Base-by-base conservation (phyloP, 2,113 vertebrate species). In the Crotalus tigris region DNA sequence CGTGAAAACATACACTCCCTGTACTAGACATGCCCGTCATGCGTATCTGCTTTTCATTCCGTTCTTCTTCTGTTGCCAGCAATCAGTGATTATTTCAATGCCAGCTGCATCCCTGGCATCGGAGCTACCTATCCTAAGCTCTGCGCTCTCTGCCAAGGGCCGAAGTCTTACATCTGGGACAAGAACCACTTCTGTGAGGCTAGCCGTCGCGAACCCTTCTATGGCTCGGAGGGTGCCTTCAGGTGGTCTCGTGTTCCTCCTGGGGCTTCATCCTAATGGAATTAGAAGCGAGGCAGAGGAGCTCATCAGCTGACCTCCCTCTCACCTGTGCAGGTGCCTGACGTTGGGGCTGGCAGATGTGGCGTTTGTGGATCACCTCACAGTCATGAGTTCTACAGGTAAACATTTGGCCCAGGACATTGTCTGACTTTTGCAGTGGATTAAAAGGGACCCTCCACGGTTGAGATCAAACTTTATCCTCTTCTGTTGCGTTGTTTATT, bases 161-260 rank as follows among this genome's bases (percentile, higher is more conserved):
- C 98, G 91, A 99, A 97, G 93, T 99, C 99, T 1, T 99, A 97
- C 92, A 96, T 98, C 81, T 97, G 97, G 91, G 98, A 98, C 94
- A 98, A 94, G 92, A 99, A 99, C 96, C 97, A 98, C 94, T 98
- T 98, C 97, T 99, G 99, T 81, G 99, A 99, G 93, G 98, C 98
- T 1, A 98, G 98, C 87, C 97, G 98, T 94, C 98, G 94, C 0
- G 99, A 99, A 64, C 98, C 98, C 17, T 99, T 98, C 96, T 98
- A 98, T 92, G 98, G 98, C 96, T 98, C 97, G 26, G 98, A 98
- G 89, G 99, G 99, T 57, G 98, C 99, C 29, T 98, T 99, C 96
- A 98, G 98, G 99, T 99, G 96, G 95, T 81, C 33, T 39, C 39
- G 69, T 3, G 33, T 39, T 81, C 69, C 2, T 15, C 17, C n/a